phyloP scores from a whole-genome alignment of 2,113 vertebrate genomes.

The Xerus inauris region DNA sequence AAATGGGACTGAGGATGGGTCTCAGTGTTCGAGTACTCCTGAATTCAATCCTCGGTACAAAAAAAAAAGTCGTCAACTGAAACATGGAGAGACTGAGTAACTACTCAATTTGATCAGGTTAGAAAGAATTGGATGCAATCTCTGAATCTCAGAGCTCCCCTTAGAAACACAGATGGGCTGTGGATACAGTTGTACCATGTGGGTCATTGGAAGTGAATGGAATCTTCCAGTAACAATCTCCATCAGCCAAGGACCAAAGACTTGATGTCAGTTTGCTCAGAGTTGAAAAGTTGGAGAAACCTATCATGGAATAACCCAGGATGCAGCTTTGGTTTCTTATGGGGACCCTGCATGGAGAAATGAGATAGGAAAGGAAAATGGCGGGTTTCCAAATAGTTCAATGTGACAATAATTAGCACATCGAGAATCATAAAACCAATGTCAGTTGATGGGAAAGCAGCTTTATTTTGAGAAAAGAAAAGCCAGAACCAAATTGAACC shows the following conservation, averaged over 20 bases:
- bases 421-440: background rate
- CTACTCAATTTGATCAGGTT: background rate
- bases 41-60: too few relatives aligned
- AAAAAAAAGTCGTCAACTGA: too few relatives aligned
- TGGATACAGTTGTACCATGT: background rate
- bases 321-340: background rate
- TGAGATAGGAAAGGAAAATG: background rate
- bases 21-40: too few relatives aligned
- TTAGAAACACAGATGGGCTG: accelerated
- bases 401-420: accelerated
- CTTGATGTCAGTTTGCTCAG: background rate
- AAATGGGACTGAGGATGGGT: too few relatives aligned
- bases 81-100: background rate
- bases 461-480: background rate
- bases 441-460: too few relatives aligned
- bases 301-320: background rate
- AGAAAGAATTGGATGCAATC: too few relatives aligned
- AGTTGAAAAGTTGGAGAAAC: background rate
- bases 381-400: background rate
- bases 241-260: too few relatives aligned
- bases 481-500: background rate
- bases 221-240: background rate
- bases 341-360: background rate
- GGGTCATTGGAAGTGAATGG: accelerated
- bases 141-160: too few relatives aligned